Conservation (phyloP, 2,888 invertebrate species). For the Eupithecia tripunctaria region DNA sequence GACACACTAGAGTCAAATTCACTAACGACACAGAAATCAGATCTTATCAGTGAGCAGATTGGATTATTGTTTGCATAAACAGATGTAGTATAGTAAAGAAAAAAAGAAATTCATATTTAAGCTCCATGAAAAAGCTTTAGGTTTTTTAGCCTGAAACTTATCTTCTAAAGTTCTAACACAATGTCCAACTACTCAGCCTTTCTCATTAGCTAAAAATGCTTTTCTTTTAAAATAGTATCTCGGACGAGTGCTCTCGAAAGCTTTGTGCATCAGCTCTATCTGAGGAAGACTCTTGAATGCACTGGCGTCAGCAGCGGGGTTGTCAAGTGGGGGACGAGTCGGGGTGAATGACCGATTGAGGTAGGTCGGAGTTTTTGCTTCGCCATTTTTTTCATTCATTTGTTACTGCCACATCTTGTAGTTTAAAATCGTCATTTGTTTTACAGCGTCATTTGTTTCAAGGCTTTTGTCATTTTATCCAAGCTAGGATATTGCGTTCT, state of each 20-base stretch:
- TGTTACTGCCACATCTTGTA: constrained; percentile 5
- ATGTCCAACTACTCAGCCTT: neutral
- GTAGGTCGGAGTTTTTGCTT: constrained; percentile 47
- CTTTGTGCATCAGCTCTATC: constrained; percentile 71
- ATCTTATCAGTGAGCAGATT: no score
- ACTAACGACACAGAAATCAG: no score
- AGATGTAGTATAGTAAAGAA: no score
- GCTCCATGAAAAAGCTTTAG: neutral
- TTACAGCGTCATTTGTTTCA: neutral
- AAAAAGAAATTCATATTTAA: neutral
- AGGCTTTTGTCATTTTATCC: neutral
- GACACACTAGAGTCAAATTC: no score
- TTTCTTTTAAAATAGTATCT: constrained; percentile 71
- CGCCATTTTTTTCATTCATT: constrained; percentile 9
- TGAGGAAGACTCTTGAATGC: constrained; percentile 60
- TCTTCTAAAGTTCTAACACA: neutral
- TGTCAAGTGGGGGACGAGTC: constrained; percentile 49
- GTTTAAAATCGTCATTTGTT: neutral
- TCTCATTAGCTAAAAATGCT: constrained; percentile 50
- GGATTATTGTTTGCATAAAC: no score
- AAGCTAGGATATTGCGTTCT: neutral
- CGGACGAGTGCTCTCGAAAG: constrained; percentile 63
- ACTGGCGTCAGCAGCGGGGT: constrained; percentile 51
- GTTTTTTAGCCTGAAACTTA: neutral
- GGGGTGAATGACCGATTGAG: constrained; percentile 51